Evolutionary conservation across 2,888 invertebrate genomes (phyloP), one percentile per base, ranked within the genome.

Genomic region (Dryomyza anilis): DNA sequence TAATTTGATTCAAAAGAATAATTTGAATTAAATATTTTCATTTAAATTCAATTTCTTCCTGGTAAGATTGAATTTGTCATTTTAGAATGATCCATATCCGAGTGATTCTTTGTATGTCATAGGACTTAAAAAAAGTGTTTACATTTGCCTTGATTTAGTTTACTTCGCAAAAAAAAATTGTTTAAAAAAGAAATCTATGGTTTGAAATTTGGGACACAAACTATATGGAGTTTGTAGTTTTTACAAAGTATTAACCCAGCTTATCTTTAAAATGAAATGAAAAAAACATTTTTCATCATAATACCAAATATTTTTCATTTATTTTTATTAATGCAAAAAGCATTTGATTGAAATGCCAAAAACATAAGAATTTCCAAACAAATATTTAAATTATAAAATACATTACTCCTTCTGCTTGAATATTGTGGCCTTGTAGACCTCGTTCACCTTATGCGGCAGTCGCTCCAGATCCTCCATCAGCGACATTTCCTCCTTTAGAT

Each of bases 381-480:
- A 64, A 61, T 61, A 66, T 43, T 58, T 29, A 29, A 45, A 8
- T 55, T 19, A 25, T 55, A 19, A 29, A n/a, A 19, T 12, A 29
- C 6, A 21, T 65, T 48, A 72, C 3, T 72, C 71, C 21, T 69
- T 70, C 46, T 66, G 68, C 27, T 72, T 71, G 48, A 68, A 70
- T 43, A 72, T 70, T 12, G 69, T 63, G 1, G 68, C 67, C 56
- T 71, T 72, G 45, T 73, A 79, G 5, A 78, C 67, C 7, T 76
- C 71, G n/a, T 73, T 73, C 1, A 80, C 70, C 45, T 73, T 64
- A 6, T 65, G 65, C 1, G 81, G 79, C 60, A 81, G 53, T 2
- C 58, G 68, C 33, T 76, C 76, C 53, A 81, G 63, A 23, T 79
- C 79, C 36, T 81, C 76, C 71, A 80, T 72, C 0, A 81, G 65